Conservation (phyloP, 2,797 vertebrate genomes). For the Ptychobarbus kaznakovi region DNA sequence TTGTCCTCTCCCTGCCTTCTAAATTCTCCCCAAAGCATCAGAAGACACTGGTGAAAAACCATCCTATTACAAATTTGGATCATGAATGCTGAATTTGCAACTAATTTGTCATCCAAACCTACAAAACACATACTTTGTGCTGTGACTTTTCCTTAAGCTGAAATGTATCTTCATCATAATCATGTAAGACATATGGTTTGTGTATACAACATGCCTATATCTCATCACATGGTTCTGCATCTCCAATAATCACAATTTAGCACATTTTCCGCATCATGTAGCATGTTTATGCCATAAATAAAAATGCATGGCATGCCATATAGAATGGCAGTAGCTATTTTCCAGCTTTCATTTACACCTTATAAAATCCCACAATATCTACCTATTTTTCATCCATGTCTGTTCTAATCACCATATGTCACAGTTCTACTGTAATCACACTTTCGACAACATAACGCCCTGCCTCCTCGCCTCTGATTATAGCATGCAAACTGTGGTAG, state of each 20-base stretch:
- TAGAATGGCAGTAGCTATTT: not conserved
- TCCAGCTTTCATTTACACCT: not conserved
- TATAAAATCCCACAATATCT: not conserved
- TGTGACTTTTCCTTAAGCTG: slow-evolving; percentile 65
- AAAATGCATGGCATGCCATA: slow-evolving; percentile 13
- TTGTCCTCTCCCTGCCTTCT: slow-evolving; percentile 58
- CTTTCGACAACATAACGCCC: slow-evolving; percentile 3
- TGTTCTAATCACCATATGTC: slow-evolving; percentile 40
- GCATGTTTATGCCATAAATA: slow-evolving; percentile 9
- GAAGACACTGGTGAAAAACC: not conserved
- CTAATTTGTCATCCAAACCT: slow-evolving; percentile 1
- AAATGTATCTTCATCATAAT: slow-evolving; percentile 30
- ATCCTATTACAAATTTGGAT: slow-evolving; percentile 10
- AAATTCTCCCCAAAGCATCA: slow-evolving; percentile 35
- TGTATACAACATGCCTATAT: not conserved
- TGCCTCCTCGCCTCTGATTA: slow-evolving; percentile 32
- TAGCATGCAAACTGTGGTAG: slow-evolving; percentile 30
- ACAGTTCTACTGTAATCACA: slow-evolving; percentile 22
- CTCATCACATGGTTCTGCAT: not conserved
- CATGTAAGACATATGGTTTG: slow-evolving; percentile 12
- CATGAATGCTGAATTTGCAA: not conserved
- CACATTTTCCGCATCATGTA: not conserved
- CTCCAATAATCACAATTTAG: not conserved
- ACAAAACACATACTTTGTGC: slow-evolving; percentile 51
- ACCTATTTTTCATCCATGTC: slow-evolving; percentile 22